These are phyloP conservation scores for Eremobia ochroleuca DNA, from an alignment of 2,888 invertebrate genomes.

Conservation along the genomic window DNA sequence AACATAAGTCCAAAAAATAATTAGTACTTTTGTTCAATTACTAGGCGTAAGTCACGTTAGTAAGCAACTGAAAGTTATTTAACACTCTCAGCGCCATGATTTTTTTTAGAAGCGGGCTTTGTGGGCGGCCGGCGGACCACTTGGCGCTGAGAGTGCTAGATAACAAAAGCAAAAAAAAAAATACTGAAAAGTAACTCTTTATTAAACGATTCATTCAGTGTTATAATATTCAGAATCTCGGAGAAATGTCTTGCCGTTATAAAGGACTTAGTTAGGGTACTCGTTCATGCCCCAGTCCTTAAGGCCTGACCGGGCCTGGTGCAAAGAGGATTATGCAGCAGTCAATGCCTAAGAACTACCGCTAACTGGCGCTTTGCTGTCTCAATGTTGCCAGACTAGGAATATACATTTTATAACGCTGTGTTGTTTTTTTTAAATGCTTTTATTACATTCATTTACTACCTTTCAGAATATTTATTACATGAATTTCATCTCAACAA, in stretches of 20 bases:
- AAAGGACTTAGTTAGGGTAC: slow-evolving; percentile 21
- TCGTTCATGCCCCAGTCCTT: slow-evolving; percentile 12
- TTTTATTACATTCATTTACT: background rate
- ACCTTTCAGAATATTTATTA: background rate
- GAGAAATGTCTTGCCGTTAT: slow-evolving; percentile 28
- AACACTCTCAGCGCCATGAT: too few relatives aligned
- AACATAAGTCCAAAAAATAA: background rate
- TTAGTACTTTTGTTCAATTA: background rate
- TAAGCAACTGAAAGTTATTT: background rate
- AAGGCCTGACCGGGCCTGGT: slow-evolving; percentile 14
- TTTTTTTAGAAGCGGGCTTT: too few relatives aligned
- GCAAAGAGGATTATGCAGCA: slow-evolving; percentile 50
- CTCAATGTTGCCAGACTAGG: background rate
- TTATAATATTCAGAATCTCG: slow-evolving; percentile 11
- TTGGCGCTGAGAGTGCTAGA: too few relatives aligned
- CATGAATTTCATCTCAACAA: background rate
- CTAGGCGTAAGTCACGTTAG: background rate
- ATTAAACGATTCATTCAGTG: background rate
- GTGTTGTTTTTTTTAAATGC: background rate
- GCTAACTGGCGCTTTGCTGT: slow-evolving; percentile 6
- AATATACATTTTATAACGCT: background rate
- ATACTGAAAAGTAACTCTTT: background rate
- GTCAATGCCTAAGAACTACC: slow-evolving; percentile 10
- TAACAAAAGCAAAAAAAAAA: background rate
- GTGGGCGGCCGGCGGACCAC: too few relatives aligned